Conservation (phyloP, 2,113 vertebrate genomes). For the Oncorhynchus nerka region DNA sequence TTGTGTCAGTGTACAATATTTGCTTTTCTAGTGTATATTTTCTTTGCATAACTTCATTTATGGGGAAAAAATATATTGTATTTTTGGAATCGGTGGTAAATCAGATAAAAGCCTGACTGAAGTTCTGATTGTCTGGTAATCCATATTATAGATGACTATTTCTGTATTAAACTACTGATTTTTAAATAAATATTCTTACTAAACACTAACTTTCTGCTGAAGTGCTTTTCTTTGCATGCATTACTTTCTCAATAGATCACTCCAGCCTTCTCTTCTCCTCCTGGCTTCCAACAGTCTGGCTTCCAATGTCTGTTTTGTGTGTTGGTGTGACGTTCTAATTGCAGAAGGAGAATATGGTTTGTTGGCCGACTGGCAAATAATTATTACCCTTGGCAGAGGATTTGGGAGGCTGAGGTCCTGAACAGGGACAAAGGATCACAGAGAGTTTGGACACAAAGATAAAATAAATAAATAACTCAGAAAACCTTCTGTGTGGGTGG, state of each 20-base stretch:
- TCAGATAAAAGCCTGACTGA: slow-evolving; percentile 87
- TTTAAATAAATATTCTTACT: slow-evolving; percentile 80
- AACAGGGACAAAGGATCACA: slow-evolving; percentile 3
- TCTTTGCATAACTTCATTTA: slow-evolving; percentile 81
- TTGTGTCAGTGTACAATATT: slow-evolving; percentile 73
- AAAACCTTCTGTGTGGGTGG: no score
- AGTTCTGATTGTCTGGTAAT: slow-evolving; percentile 77
- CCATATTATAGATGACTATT: slow-evolving; percentile 79
- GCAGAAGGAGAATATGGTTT: slow-evolving; percentile 24
- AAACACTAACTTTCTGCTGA: slow-evolving; percentile 37
- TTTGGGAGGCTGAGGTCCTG: neutral
- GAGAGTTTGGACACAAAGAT: neutral
- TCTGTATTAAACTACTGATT: slow-evolving; percentile 77
- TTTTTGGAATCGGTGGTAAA: slow-evolving; percentile 78
- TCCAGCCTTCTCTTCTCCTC: neutral
- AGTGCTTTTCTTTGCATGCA: neutral
- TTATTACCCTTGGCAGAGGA: slow-evolving; percentile 21
- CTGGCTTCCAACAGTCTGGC: neutral
- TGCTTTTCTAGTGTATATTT: slow-evolving; percentile 83
- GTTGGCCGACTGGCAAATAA: slow-evolving; percentile 2
- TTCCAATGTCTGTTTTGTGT: slow-evolving; percentile 37
- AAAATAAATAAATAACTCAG: no score
- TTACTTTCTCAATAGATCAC: neutral
- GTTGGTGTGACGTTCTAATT: slow-evolving; percentile 39
- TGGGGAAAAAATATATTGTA: slow-evolving; percentile 78